These are phyloP conservation scores for Urechis unicinctus DNA, from an alignment of 2,888 invertebrate species.

Conservation along the genomic window DNA sequence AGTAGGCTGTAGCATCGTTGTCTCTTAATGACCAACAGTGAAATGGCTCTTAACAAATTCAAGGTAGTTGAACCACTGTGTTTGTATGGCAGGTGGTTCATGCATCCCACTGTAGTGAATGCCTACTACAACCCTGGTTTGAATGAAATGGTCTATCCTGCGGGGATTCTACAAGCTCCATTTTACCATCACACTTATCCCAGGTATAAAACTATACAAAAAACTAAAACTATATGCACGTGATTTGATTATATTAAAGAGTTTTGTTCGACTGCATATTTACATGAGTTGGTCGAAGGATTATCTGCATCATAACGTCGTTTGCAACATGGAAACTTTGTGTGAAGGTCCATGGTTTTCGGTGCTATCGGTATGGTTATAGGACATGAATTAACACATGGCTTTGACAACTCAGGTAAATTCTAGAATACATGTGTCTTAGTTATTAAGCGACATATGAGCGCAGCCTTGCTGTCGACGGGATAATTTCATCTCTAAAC, in stretches of 20 bases:
- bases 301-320: too few species aligned
- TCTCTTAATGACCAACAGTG: too few species aligned
- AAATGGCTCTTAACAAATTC: background rate
- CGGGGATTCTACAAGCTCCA: slow-evolving; percentile 39
- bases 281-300: too few species aligned
- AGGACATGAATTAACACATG: slow-evolving; percentile 46
- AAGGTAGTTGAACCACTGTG: background rate
- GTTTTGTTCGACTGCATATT: too few species aligned
- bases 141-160: slow-evolving; percentile 40
- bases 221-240: background rate
- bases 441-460: too few species aligned
- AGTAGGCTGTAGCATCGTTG: too few species aligned
- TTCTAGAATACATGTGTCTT: background rate
- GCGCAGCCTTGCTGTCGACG: too few species aligned
- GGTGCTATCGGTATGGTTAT: slow-evolving; percentile 46
- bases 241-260: too few species aligned
- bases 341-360: slow-evolving; percentile 42
- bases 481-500: too few species aligned
- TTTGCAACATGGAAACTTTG: too few species aligned
- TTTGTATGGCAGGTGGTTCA: slow-evolving; percentile 32
- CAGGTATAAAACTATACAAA: slow-evolving; percentile 25
- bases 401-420: slow-evolving; percentile 40
- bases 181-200: slow-evolving; percentile 34
- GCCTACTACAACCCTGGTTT: slow-evolving; percentile 36
- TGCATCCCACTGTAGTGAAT: slow-evolving; percentile 35